phyloP scores from a whole-genome alignment of 2,113 vertebrate species.

The Apus apus region DNA sequence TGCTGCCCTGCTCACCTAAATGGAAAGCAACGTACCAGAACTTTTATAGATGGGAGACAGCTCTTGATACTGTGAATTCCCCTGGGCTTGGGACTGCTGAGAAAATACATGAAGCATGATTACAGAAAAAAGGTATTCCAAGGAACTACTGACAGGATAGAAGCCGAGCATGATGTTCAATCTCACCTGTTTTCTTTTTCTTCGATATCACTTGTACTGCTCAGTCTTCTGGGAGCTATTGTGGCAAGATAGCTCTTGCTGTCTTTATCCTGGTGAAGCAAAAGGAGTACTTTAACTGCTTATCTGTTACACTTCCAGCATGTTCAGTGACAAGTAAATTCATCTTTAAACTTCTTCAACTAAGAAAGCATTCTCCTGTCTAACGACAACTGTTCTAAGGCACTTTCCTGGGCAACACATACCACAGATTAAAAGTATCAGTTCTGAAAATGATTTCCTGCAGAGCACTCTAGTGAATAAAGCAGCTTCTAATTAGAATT shows the following conservation, averaged over 20 bases:
- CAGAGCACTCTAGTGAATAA: background rate
- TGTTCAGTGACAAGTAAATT: background rate
- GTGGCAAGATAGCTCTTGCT: slow-evolving; percentile 73
- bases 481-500: background rate
- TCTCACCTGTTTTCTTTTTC: slow-evolving; percentile 84
- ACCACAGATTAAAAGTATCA: background rate
- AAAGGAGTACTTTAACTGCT: slow-evolving; percentile 11
- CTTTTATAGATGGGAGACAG: background rate
- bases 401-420: background rate
- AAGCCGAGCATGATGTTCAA: background rate
- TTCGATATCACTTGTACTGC: slow-evolving; percentile 68
- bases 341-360: background rate
- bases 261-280: slow-evolving; percentile 76
- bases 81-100: background rate
- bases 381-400: background rate
- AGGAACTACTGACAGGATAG: background rate
- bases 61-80: background rate
- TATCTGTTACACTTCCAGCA: background rate
- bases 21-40: background rate
- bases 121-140: background rate
- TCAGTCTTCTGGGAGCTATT: slow-evolving; percentile 72
- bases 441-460: background rate
- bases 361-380: background rate
- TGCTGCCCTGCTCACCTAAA: background rate
- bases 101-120: background rate